Evolutionary conservation across 2,113 vertebrate species (phyloP).

Genomic region (Cephalopterus ornatus): DNA sequence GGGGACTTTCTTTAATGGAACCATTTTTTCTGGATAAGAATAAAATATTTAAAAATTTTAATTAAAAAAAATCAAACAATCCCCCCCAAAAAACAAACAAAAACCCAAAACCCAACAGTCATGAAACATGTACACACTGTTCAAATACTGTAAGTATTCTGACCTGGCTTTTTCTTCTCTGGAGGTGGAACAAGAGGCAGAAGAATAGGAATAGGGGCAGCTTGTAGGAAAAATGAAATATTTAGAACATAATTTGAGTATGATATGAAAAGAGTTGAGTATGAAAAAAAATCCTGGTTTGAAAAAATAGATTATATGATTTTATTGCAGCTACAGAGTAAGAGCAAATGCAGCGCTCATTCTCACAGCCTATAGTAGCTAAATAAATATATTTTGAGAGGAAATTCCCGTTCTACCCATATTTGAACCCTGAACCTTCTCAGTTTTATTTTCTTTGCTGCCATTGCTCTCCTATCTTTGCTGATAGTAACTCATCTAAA

Average conservation of each 20-base stretch:
- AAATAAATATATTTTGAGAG: not conserved
- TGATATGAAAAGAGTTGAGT: not conserved
- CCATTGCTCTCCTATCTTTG: not conserved
- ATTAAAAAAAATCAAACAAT: not conserved
- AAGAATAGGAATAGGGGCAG: conserved; percentile 65
- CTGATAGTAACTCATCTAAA: not conserved
- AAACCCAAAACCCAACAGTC: not conserved
- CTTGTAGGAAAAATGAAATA: conserved; percentile 48
- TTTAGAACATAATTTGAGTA: conserved; percentile 41
- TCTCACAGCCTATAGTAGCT: not conserved
- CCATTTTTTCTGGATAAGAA: conserved; percentile 67
- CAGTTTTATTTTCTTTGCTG: not conserved
- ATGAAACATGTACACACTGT: not conserved
- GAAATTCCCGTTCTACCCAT: not conserved
- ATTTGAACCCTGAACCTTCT: not conserved
- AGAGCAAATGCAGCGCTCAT: not conserved
- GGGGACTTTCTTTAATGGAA: conserved; percentile 70
- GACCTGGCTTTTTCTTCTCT: conserved; percentile 73
- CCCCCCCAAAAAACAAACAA: not conserved
- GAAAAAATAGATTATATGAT: not conserved
- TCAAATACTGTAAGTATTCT: not conserved
- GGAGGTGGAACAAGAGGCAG: conserved; percentile 66
- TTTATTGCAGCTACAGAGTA: not conserved
- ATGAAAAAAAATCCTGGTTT: not conserved
- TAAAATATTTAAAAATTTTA: not conserved